Base-by-base conservation (phyloP, 2,888 invertebrate genomes). In the Eristalis pertinax region DNA sequence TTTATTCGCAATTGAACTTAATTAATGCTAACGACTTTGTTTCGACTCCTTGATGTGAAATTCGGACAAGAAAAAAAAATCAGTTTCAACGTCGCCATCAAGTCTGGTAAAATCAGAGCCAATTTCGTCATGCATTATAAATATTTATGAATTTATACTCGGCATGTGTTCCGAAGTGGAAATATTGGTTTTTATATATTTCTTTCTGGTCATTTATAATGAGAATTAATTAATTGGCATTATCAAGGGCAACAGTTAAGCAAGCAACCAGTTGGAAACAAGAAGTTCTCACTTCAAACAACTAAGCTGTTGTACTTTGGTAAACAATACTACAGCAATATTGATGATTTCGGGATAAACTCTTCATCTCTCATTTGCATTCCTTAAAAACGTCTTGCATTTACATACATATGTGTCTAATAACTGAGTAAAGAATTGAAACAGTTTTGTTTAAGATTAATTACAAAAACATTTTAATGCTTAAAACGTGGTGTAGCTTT, bases 221-320 rank as follows among this genome's bases (percentile, higher is more conserved):
- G 29, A 58, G 22, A 41, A 35, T 29, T 64, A 65, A 74, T 74
- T n/a, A 65, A 56, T 74, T 74, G 35, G 35, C 26, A 65, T 74
- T 35, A 35, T 64, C 35, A 65, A 74, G 35, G 56, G 35, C 65
- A 74, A 38, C 56, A 26, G 58, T 67, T 38, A 41, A 65, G 24
- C 32, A 29, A 60, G n/a, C n/a, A 50, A 35, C 76, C 50, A 19
- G 19, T 19, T 50, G 50, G 50, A 50, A 50, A 50, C 50, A 50
- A 50, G n/a, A 19, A 5, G 50, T 19, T 50, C 50, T 43, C 43
- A n/a, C n/a, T 43, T 43, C 43, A 43, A 15, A 19, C 50, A 50
- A 8, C 19, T 7, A 50, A 50, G 8, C 8, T 8, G 19, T 0
- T 50, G 50, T 19, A 50, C n/a, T 50, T 19, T 7, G 4, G 1